A percentile compares a stretch with the other conserved stretches of the same genome.
These are phyloP conservation scores for Sesia apiformis DNA, from an alignment of 2,888 invertebrate species.

Conservation along the genomic window DNA sequence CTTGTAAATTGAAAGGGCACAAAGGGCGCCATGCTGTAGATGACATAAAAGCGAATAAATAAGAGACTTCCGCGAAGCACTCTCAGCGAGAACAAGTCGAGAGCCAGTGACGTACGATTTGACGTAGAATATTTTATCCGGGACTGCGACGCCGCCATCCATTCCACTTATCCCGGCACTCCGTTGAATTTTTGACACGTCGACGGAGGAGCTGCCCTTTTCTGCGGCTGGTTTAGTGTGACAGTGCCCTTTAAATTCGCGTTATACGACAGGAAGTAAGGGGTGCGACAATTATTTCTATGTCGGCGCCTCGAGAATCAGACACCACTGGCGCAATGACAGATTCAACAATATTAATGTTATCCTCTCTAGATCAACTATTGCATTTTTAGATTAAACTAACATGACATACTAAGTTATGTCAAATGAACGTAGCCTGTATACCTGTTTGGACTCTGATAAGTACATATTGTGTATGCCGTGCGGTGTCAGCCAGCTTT, in stretches of 20 bases:
- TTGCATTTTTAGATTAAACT: no score
- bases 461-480: no score
- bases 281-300: slow-evolving; percentile 25
- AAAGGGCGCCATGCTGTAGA: slow-evolving; percentile 49
- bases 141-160: slow-evolving; percentile 55
- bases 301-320: slow-evolving; percentile 13
- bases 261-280: slow-evolving; percentile 37
- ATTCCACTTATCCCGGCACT: slow-evolving; percentile 70
- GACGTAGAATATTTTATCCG: slow-evolving; percentile 71
- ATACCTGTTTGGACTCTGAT: no score
- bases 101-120: slow-evolving; percentile 71
- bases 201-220: slow-evolving; percentile 54
- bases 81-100: slow-evolving; percentile 60
- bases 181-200: slow-evolving; percentile 72
- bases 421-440: no score
- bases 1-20: slow-evolving; percentile 54
- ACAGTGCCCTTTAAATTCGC: slow-evolving; percentile 58
- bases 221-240: slow-evolving; percentile 60
- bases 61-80: slow-evolving; percentile 66
- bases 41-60: slow-evolving; percentile 68
- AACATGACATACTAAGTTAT: no score
- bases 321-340: no score
- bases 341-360: no score
- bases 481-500: no score
- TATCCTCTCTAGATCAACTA: no score